phyloP scores from a whole-genome alignment of 1,140 invertebrate genomes.

The Helicoverpa zea region DNA sequence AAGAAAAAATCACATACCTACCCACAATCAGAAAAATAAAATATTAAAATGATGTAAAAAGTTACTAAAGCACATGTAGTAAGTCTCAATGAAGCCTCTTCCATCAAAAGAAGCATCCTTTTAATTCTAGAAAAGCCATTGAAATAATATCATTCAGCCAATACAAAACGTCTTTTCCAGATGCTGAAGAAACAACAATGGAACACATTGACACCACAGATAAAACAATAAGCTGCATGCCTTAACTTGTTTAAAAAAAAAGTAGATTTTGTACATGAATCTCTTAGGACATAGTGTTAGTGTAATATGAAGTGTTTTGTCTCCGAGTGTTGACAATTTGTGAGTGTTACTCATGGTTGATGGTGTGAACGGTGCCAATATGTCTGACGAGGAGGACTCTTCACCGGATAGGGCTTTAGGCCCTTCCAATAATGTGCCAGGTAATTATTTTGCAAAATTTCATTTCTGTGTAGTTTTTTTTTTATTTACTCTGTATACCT shows the following conservation, averaged over 20 bases:
- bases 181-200: slow-evolving; percentile 67
- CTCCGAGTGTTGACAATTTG: slow-evolving; percentile 52
- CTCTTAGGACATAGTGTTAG: slow-evolving; percentile 66
- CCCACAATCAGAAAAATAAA: no score
- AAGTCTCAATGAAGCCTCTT: neutral
- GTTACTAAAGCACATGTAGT: neutral
- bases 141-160: slow-evolving; percentile 19
- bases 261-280: slow-evolving; percentile 67
- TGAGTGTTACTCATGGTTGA: slow-evolving; percentile 49
- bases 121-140: neutral
- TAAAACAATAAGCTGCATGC: slow-evolving; percentile 58
- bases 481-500: no score
- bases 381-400: slow-evolving; percentile 83
- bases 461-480: no score
- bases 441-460: slow-evolving; percentile 69
- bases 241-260: slow-evolving; percentile 54
- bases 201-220: slow-evolving; percentile 61
- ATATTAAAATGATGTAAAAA: no score
- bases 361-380: slow-evolving; percentile 55
- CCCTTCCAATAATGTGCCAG: slow-evolving; percentile 78
- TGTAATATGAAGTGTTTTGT: slow-evolving; percentile 64
- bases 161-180: slow-evolving; percentile 37
- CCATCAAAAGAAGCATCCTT: neutral
- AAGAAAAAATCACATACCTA: no score
- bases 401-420: slow-evolving; percentile 77